These are phyloP conservation scores for Saccopteryx leptura DNA, from an alignment of 2,113 vertebrate species.

Conservation along the genomic window DNA sequence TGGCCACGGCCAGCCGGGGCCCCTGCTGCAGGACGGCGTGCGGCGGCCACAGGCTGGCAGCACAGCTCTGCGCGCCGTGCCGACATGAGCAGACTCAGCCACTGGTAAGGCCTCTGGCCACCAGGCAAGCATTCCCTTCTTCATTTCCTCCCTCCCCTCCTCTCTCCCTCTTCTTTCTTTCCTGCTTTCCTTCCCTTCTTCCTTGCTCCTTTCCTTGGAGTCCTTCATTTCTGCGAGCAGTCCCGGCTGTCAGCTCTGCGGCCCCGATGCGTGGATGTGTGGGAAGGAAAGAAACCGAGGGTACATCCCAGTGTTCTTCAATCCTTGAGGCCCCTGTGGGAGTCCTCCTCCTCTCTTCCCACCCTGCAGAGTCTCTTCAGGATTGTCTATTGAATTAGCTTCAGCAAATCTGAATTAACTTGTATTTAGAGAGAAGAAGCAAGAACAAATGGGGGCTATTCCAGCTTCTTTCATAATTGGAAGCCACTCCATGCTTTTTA, in stretches of 20 bases:
- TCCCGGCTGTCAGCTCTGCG: neutral
- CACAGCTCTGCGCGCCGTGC: neutral
- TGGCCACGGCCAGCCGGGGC: neutral
- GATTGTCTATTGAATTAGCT: neutral
- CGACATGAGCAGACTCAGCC: neutral
- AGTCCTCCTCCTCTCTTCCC: neutral
- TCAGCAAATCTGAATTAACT: neutral
- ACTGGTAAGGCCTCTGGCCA: neutral
- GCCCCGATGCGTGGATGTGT: neutral
- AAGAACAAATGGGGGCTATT: neutral
- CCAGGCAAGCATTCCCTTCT: neutral
- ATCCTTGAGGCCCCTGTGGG: neutral
- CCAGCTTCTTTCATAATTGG: neutral
- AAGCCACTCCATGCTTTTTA: constrained; percentile 29
- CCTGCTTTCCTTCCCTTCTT: neutral
- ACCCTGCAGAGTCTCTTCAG: neutral
- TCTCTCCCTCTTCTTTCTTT: neutral
- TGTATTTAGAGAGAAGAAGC: constrained; percentile 12
- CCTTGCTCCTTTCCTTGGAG: neutral
- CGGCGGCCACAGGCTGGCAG: neutral
- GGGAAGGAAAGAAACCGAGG: neutral
- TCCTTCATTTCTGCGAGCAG: neutral
- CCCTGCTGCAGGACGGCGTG: neutral
- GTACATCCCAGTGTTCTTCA: neutral
- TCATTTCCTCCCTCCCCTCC: neutral